Evolutionary conservation across 1,140 invertebrate species (phyloP), one percentile per base, ranked within the genome.

Genomic region (Zaprionus ornatus): DNA sequence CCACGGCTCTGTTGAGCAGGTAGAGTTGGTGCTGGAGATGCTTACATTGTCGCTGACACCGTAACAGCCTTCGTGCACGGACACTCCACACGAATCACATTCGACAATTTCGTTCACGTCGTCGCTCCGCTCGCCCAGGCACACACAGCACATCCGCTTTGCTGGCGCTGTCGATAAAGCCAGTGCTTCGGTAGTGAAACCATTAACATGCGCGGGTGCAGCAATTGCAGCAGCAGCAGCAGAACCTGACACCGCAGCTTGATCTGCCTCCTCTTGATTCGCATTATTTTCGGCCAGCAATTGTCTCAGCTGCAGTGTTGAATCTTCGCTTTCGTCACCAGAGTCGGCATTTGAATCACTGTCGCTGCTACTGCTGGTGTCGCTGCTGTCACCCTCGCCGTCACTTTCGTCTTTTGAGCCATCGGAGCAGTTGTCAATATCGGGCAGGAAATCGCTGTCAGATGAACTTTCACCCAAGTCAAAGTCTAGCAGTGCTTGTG

Each of bases 51-150:
- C 98, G 54, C 97, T 97, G 27, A 99, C 97, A n/a, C 98, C 98
- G 94, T 99, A 99, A 92, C 98, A 99, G 74, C 97, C 97, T 95
- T 99, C 98, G 93, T 99, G 98, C 12, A 99, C 98, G 72, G 97
- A 97, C 0, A 99, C 97, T 15, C 98, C 97, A 94, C 98, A 99
- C 32, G 97, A 96, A 94, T 99, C 98, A 93, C 98, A 99, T 93
- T 99, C 98, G 9, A 99, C 97, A 78, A 99, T 98, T 93, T 99
- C 98, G 94, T 99, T 98, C 50, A 96, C 94, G 84, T 98, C 97
- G 93, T 98, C 97, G 92, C 97, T 98, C 80, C 96, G 95, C 67
- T 99, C 98, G 0, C 98, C 98, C 23, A 99, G 93, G 91, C 98
- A 99, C 3, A 98, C 97, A 90, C 96, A 97, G 92, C 98, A 99